phyloP scores from a whole-genome alignment of 2,888 invertebrate species.

The Mongoloraphidia duomilia region DNA sequence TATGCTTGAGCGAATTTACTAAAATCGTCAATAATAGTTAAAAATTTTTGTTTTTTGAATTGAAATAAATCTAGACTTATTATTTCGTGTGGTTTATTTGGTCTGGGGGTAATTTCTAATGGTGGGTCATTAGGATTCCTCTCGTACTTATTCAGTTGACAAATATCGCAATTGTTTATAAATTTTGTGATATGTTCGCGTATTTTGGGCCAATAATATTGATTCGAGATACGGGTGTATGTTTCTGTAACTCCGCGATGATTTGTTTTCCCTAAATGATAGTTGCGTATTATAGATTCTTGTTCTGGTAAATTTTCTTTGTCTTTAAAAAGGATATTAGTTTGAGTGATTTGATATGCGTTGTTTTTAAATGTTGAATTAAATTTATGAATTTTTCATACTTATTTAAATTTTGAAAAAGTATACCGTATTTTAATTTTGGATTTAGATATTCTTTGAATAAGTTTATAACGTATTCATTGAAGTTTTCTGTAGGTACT shows the following conservation, averaged over 20 bases:
- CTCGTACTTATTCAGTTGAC: slow-evolving; percentile 7
- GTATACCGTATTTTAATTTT: too few species aligned
- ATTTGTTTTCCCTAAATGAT: slow-evolving; percentile 11
- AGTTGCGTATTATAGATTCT: slow-evolving; percentile 5
- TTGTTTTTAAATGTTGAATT: too few species aligned
- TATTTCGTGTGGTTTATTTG: slow-evolving; percentile 6
- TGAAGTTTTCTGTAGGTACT: too few species aligned
- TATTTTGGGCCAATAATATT: slow-evolving; percentile 8
- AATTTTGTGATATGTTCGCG: not conserved
- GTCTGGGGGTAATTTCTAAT: slow-evolving; percentile 1
- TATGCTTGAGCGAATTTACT: slow-evolving; percentile 14
- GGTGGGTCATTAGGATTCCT: slow-evolving; percentile 2
- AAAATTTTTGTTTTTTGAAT: too few species aligned
- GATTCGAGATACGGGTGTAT: slow-evolving; percentile 3
- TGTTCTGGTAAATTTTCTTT: slow-evolving; percentile 4
- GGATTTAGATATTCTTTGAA: too few species aligned
- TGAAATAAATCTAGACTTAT: slow-evolving; percentile 5
- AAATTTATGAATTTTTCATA: too few species aligned
- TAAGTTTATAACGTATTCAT: too few species aligned
- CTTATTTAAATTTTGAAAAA: too few species aligned
- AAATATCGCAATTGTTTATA: slow-evolving; percentile 8
- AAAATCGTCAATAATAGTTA: slow-evolving; percentile 13
- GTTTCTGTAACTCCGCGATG: slow-evolving; percentile 13
- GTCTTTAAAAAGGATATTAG: not conserved
- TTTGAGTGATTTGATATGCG: not conserved